phyloP scores from a whole-genome alignment of 2,113 vertebrate species.

The Dicrurus megarhynchus region DNA sequence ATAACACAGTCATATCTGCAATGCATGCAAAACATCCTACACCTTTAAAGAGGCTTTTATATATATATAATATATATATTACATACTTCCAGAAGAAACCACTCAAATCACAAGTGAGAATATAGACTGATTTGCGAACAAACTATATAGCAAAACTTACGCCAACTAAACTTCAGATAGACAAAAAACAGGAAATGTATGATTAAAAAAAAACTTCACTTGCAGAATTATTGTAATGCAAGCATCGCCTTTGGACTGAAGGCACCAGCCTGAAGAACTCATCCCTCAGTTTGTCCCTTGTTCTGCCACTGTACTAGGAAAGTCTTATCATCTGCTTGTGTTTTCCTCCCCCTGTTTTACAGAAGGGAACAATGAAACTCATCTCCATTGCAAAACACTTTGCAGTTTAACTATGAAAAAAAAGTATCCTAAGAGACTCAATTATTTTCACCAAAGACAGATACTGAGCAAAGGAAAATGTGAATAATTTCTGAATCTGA shows the following conservation, averaged over 20 bases:
- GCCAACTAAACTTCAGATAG: neutral
- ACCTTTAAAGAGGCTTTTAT: neutral
- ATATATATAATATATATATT: neutral
- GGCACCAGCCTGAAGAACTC: neutral
- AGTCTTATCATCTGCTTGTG: neutral
- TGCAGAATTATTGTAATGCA: neutral
- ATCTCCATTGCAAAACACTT: neutral
- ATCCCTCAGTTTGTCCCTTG: neutral
- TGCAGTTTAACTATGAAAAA: neutral
- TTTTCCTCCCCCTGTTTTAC: neutral
- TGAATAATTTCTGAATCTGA: neutral
- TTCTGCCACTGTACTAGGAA: neutral
- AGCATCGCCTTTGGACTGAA: neutral
- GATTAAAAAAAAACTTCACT: neutral
- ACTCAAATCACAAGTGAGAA: neutral
- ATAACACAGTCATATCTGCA: neutral
- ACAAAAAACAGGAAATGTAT: neutral
- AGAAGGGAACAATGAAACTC: neutral
- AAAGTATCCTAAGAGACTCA: neutral
- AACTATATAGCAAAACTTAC: neutral
- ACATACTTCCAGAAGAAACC: neutral
- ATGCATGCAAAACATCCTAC: neutral
- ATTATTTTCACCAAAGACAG: neutral
- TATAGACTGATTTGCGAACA: neutral
- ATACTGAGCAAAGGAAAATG: neutral